These are phyloP conservation scores for Brachyistius frenatus DNA, from an alignment of 2,113 vertebrate genomes.

Conservation along the genomic window DNA sequence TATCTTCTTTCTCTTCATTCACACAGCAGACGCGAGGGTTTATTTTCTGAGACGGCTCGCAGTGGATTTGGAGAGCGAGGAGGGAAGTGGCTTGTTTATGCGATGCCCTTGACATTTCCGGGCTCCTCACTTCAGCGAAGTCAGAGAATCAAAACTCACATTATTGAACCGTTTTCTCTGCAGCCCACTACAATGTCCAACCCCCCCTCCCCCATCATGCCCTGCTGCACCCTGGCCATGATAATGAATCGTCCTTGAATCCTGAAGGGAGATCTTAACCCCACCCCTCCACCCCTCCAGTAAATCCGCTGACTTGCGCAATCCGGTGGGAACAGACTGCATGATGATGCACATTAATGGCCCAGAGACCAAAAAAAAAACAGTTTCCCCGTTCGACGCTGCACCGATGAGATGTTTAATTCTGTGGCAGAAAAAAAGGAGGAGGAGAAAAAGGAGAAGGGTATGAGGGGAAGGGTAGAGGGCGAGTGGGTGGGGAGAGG, in stretches of 20 bases:
- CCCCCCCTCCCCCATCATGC: not conserved
- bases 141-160: conserved; percentile 58
- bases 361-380: conserved; percentile 40
- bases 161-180: conserved; percentile 52
- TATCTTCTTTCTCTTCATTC: conserved; percentile 13
- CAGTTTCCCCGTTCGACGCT: conserved; percentile 12
- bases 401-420: conserved; percentile 44
- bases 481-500: not conserved
- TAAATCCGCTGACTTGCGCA: conserved; percentile 65
- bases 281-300: conserved; percentile 23
- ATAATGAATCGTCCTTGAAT: conserved; percentile 73
- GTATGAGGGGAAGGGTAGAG: not conserved
- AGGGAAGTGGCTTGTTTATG: conserved; percentile 46
- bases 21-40: conserved; percentile 33
- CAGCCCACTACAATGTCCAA: conserved; percentile 20
- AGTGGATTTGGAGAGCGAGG: conserved; percentile 57
- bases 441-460: not conserved
- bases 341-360: conserved; percentile 70
- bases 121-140: conserved; percentile 47
- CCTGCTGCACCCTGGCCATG: conserved; percentile 34
- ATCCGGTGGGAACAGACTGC: conserved; percentile 62
- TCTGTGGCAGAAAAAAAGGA: conserved; percentile 30
- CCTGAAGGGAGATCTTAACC: conserved; percentile 43
- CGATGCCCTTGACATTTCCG: conserved; percentile 73
- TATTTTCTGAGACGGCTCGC: conserved; percentile 55